Evolutionary conservation across 1,140 invertebrate species (phyloP).

Genomic region (Doryteuthis pealeii): DNA sequence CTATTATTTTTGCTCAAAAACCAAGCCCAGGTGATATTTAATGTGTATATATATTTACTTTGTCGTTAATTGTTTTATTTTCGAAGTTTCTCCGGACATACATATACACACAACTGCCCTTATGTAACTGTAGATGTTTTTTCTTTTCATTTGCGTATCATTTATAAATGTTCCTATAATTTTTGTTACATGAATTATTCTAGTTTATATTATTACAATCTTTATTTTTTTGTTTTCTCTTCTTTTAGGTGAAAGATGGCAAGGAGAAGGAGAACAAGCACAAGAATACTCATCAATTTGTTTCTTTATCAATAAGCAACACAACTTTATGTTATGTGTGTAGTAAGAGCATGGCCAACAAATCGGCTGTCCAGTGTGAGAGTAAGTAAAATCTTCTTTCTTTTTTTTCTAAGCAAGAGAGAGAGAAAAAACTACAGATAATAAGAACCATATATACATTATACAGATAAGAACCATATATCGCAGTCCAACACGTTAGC

Average conservation of each 20-base stretch:
- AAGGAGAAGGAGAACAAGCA: slow-evolving; percentile 39
- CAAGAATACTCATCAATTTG: slow-evolving; percentile 71
- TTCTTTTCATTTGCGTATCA: neutral
- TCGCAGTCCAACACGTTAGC: no score
- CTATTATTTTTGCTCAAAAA: no score
- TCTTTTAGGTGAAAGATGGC: slow-evolving; percentile 49
- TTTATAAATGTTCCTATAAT: neutral
- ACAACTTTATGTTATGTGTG: slow-evolving; percentile 79
- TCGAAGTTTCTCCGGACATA: no score
- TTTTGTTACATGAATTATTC: neutral
- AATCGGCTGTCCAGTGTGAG: slow-evolving; percentile 73
- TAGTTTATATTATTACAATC: neutral
- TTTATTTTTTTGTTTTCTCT: neutral
- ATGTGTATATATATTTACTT: no score
- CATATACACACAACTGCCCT: no score
- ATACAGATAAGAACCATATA: no score
- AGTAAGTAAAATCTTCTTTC: slow-evolving; percentile 62
- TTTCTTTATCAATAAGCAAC: slow-evolving; percentile 71
- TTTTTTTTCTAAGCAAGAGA: no score
- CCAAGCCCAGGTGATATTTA: no score
- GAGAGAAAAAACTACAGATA: no score
- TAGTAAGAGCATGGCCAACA: slow-evolving; percentile 76
- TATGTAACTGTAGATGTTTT: no score
- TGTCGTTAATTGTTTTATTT: no score
- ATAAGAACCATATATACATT: no score